These are phyloP conservation scores for Cyanoderma ruficeps DNA, from an alignment of 2,113 vertebrate species.

Conservation along the genomic window DNA sequence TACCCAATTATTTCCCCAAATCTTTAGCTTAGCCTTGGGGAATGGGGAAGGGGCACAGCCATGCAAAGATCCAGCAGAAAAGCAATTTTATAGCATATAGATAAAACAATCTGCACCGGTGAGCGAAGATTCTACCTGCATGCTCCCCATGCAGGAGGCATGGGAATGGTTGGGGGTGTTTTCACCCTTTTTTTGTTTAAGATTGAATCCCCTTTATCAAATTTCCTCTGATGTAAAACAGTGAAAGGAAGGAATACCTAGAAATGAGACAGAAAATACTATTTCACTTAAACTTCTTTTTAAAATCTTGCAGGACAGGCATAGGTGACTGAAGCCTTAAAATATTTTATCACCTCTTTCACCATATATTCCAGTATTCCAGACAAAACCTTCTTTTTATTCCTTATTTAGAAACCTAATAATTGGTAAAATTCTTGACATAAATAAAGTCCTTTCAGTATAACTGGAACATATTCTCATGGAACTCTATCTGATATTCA, in stretches of 20 bases:
- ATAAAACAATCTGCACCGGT: not conserved
- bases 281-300: not conserved
- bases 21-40: not conserved
- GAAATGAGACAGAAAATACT: not conserved
- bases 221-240: not conserved
- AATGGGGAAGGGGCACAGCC: not conserved
- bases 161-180: not conserved
- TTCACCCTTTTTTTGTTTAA: not conserved
- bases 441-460: not conserved
- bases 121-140: not conserved
- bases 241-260: not conserved
- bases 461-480: not conserved
- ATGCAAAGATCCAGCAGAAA: not conserved
- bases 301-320: not conserved
- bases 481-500: not conserved
- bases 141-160: not conserved
- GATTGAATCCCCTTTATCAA: not conserved
- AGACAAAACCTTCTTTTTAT: not conserved
- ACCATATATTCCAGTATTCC: not conserved
- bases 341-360: not conserved
- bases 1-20: not conserved
- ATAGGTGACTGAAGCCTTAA: not conserved
- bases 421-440: conserved; percentile 1
- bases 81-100: not conserved
- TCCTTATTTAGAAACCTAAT: conserved; percentile 16